Conservation (phyloP, 1,140 invertebrate genomes). For the Fopius arisanus region DNA sequence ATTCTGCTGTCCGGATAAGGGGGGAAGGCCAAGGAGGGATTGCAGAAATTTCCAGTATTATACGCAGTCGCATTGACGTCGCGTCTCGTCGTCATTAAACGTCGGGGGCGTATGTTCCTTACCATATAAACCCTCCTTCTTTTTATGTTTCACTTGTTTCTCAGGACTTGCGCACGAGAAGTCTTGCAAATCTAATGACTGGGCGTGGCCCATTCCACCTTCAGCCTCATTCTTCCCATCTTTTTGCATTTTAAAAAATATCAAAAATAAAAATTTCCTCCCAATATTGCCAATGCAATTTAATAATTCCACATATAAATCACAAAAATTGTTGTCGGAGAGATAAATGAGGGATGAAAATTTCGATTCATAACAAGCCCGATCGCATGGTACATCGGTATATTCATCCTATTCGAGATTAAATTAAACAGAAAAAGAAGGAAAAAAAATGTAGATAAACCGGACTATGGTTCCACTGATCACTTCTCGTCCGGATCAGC, state of each 20-base stretch:
- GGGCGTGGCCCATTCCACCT: conserved; percentile 41
- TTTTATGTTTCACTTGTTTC: conserved; percentile 4
- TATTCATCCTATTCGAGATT: not conserved
- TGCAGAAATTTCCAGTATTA: not conserved
- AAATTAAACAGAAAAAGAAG: not conserved
- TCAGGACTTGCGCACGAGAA: conserved; percentile 26
- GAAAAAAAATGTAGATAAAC: conserved; percentile 2
- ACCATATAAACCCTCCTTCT: not conserved
- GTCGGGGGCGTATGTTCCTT: not conserved
- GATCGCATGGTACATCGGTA: not conserved
- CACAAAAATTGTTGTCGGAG: not conserved
- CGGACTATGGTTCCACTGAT: not conserved
- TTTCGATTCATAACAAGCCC: not conserved
- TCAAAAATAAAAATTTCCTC: no score
- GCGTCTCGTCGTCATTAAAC: not conserved
- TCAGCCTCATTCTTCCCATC: conserved; percentile 12
- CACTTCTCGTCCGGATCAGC: not conserved
- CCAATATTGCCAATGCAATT: not conserved
- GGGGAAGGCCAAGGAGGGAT: not conserved
- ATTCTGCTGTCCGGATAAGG: not conserved
- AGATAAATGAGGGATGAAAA: not conserved
- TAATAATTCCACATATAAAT: not conserved
- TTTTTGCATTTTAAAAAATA: not conserved
- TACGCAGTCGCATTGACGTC: not conserved
- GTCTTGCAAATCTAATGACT: conserved; percentile 41